Evolutionary conservation across 2,888 invertebrate species (phyloP).

Genomic region (Amitus sp.): DNA sequence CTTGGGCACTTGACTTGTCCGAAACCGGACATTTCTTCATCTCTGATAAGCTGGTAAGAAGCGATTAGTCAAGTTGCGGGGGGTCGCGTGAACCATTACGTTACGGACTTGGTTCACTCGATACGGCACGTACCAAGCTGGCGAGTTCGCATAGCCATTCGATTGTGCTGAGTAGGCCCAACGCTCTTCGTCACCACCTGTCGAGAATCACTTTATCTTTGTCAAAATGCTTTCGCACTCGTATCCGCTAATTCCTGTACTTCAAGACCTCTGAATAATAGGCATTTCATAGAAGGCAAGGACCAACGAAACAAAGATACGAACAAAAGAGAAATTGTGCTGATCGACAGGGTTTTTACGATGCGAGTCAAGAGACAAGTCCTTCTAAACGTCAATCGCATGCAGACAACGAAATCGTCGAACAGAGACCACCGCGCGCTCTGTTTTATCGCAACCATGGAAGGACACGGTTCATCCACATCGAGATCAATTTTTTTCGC

Average conservation of each 20-base stretch:
- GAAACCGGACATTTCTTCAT: slow-evolving; percentile 42
- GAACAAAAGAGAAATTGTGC: neutral
- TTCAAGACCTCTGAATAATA: slow-evolving; percentile 31
- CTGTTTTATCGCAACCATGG: too few species aligned
- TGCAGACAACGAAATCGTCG: slow-evolving; percentile 18
- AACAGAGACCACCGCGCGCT: slow-evolving; percentile 22
- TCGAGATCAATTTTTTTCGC: too few species aligned
- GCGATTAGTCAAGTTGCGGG: slow-evolving; percentile 65
- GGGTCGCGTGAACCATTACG: slow-evolving; percentile 66
- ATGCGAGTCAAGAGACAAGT: neutral
- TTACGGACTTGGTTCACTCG: slow-evolving; percentile 64
- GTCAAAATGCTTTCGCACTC: slow-evolving; percentile 43
- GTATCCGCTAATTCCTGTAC: neutral
- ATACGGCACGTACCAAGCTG: slow-evolving; percentile 65
- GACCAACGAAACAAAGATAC: neutral
- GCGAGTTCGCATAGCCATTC: slow-evolving; percentile 64
- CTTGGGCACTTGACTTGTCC: slow-evolving; percentile 41
- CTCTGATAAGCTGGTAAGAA: slow-evolving; percentile 61
- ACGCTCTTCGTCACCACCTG: slow-evolving; percentile 65
- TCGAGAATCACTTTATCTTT: slow-evolving; percentile 58
- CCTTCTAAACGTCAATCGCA: slow-evolving; percentile 9
- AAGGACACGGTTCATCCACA: too few species aligned
- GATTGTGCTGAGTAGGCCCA: slow-evolving; percentile 65
- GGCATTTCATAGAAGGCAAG: slow-evolving; percentile 9
- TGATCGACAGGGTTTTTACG: neutral